Base-by-base conservation (phyloP, 2,113 vertebrate species). In the Sitta europaea region DNA sequence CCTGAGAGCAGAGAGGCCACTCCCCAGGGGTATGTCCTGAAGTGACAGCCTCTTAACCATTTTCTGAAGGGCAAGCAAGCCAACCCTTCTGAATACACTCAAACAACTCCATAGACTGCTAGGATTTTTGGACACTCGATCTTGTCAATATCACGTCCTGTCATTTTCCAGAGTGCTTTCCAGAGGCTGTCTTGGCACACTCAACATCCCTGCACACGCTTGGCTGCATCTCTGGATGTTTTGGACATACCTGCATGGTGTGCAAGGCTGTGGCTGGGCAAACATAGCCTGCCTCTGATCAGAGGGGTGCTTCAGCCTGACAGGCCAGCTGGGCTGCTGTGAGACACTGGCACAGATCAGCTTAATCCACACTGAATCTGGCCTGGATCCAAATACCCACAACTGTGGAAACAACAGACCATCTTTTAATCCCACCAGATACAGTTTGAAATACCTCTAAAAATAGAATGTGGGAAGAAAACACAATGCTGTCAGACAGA, bases 181-280 rank as follows among this genome's bases (percentile, higher is more conserved):
- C 33, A 36, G 25, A 31, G 11, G 3, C 4, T 61, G 6, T 70
- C 36, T 42, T 0, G 2, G 12, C 51, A 25, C 3, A 29, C 21
- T 80, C 27, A 18, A 89, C 58, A 45, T 6, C 10, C 23, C 17
- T 38, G 33, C 23, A 10, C 53, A 11, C 7, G 24, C 28, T 25
- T 67, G 47, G 3, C 50, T 70, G 23, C 21, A 9, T 14, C n/a
- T 59, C 45, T 62, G 35, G 13, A 25, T 9, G 10, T 29, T 58
- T 45, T 57, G 50, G 24, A 10, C 5, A 36, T 8, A 5, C 2
- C 10, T 45, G 9, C 22, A 19, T 19, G 36, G 21, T 25, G 31
- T 25, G 10, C 8, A 57, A 29, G 42, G n/a, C 9, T 85, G 36
- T 14, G 33, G 5, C 24, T 84, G 87, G 53, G 47, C 27, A 74